Conservation (phyloP, 1,140 invertebrate species). For the Leptoteleia sp. region DNA sequence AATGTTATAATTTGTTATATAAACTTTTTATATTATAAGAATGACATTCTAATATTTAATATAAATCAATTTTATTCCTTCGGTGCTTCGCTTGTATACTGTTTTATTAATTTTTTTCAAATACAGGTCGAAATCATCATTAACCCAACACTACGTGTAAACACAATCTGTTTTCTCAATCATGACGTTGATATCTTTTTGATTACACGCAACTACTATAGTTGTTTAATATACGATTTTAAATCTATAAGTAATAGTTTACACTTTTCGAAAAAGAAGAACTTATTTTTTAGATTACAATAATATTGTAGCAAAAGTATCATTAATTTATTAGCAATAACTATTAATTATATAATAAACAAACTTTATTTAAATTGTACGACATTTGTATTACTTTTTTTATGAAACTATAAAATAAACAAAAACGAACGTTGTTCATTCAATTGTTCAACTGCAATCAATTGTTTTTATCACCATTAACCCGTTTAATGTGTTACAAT, state of each 20-base stretch:
- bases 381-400: conserved; percentile 41
- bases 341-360: neutral
- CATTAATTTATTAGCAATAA: conserved; percentile 27
- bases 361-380: conserved; percentile 33
- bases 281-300: conserved; percentile 19
- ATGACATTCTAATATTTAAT: no score
- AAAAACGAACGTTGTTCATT: neutral
- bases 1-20: conserved; percentile 1
- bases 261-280: conserved; percentile 5
- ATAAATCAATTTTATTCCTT: no score
- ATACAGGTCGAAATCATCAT: no score
- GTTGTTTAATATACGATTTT: conserved; percentile 2
- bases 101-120: no score
- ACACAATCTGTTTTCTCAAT: no score
- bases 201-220: no score
- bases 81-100: neutral
- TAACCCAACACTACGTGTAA: no score
- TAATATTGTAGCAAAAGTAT: conserved; percentile 19
- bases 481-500: no score
- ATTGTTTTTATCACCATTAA: no score
- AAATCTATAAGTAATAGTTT: conserved; percentile 14
- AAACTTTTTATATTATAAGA: neutral
- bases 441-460: neutral
- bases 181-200: no score
- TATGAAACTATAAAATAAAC: conserved; percentile 38